Base-by-base conservation (phyloP, 2,797 vertebrate genomes). In the Gymnothorax reevesii region DNA sequence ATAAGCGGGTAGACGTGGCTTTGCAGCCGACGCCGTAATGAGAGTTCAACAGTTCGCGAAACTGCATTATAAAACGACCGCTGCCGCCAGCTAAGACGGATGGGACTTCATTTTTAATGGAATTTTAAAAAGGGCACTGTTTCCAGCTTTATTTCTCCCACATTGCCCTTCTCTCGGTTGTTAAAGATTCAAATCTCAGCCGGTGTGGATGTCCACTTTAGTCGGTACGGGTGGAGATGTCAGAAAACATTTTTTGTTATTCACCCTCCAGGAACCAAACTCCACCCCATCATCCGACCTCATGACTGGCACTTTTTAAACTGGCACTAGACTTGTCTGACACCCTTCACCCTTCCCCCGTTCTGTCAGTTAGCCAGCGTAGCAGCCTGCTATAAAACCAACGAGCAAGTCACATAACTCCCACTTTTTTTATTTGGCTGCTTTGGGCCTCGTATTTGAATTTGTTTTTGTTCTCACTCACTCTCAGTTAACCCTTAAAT, bases 11-110 rank as follows among this genome's bases (percentile, higher is more conserved):
- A 42, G 59, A 59, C 20, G 54, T 33, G 55, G 54, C 33, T 84
- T 15, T 52, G 84, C 87, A 87, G 88, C 89, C 89, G 84, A n/a
- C 90, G 13, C 83, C 87, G 89, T 92, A 93, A 95, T 91, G 92
- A 90, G 93, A 91, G 95, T 95, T 95, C 94, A 94, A 91, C 89
- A 95, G 95, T 95, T 96, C 93, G 94, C 86, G 57, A 0, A 87
- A 88, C 89, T 42, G 90, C 92, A 91, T 94, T 93, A 93, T 86
- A 86, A 7, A 22, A 92, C 88, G 90, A 86, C 90, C 60, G 60
- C 59, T 90, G 87, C 90, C 79, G 87, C 89, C 88, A 92, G 87
- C 86, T 13, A 88, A 87, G 85, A 57, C 83, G 85, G 86, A 52
- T 22, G 75, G 49, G 49, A 22, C 75, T 79, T 79, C 75, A 22